phyloP scores from a whole-genome alignment of 2,888 invertebrate species.

The Leuctra nigra region DNA sequence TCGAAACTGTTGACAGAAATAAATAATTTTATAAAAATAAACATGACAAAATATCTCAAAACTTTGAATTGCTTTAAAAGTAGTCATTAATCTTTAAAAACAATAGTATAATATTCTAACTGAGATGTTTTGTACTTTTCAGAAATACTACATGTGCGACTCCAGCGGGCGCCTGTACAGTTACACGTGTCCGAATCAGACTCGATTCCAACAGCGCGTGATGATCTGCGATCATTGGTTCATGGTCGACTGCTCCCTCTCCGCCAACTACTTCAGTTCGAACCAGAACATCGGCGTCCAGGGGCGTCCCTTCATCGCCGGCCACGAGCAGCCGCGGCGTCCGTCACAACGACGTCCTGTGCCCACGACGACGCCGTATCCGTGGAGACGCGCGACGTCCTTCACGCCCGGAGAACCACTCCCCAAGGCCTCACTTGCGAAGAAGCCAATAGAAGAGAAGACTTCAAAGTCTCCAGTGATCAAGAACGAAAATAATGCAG shows the following conservation, averaged over 20 bases:
- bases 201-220: conserved; percentile 74
- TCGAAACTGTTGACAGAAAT: too few species aligned
- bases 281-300: conserved; percentile 67
- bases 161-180: conserved; percentile 68
- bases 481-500: neutral
- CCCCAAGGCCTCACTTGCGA: neutral
- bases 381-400: too few species aligned
- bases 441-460: neutral
- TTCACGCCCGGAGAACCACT: neutral
- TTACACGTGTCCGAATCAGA: conserved; percentile 71
- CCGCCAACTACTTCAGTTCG: conserved; percentile 59
- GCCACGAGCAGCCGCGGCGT: conserved; percentile 26
- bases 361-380: neutral
- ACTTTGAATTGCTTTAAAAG: too few species aligned
- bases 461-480: neutral
- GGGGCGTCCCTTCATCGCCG: conserved; percentile 60
- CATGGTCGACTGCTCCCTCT: conserved; percentile 71
- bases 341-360: neutral
- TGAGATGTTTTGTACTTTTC: conserved; percentile 28
- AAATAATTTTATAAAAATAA: too few species aligned
- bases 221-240: conserved; percentile 77
- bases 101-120: neutral
- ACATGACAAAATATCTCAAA: too few species aligned
- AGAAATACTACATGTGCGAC: conserved; percentile 80
- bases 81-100: neutral